Evolutionary conservation across 1,140 invertebrate species (phyloP).

Genomic region (Platorchestia sp.): DNA sequence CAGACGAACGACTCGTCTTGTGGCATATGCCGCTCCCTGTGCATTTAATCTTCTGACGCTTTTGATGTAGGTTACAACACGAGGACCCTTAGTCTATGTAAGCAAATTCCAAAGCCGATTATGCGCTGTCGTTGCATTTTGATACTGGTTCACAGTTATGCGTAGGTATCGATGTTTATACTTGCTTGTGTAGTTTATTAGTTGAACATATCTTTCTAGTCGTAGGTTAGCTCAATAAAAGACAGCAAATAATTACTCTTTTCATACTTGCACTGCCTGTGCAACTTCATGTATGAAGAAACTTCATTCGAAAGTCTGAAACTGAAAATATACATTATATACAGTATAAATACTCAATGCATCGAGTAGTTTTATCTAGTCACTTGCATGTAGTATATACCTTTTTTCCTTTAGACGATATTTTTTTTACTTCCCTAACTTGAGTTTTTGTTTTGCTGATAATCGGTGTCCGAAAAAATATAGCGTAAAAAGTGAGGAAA

Average conservation of each 20-base stretch:
- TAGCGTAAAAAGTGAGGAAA: background rate
- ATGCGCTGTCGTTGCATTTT: background rate
- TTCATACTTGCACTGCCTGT: background rate
- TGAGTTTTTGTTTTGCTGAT: background rate
- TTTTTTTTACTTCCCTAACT: background rate
- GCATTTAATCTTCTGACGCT: background rate
- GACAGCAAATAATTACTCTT: slow-evolving; percentile 7
- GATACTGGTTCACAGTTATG: background rate
- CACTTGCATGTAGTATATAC: background rate
- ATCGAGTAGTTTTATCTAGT: slow-evolving; percentile 1
- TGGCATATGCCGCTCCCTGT: background rate
- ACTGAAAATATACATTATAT: background rate
- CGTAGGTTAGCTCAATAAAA: slow-evolving; percentile 43
- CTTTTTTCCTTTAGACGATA: background rate
- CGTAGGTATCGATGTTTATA: background rate
- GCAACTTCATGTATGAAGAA: background rate
- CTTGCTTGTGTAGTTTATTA: slow-evolving; percentile 9
- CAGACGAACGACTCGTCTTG: background rate
- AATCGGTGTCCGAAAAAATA: background rate
- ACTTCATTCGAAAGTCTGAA: background rate
- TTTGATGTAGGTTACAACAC: background rate
- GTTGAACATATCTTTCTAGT: slow-evolving; percentile 52
- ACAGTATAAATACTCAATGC: background rate
- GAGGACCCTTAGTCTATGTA: background rate
- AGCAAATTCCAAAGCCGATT: background rate